phyloP scores from a whole-genome alignment of 1,140 invertebrate genomes.

The Zaprionus africanus region DNA sequence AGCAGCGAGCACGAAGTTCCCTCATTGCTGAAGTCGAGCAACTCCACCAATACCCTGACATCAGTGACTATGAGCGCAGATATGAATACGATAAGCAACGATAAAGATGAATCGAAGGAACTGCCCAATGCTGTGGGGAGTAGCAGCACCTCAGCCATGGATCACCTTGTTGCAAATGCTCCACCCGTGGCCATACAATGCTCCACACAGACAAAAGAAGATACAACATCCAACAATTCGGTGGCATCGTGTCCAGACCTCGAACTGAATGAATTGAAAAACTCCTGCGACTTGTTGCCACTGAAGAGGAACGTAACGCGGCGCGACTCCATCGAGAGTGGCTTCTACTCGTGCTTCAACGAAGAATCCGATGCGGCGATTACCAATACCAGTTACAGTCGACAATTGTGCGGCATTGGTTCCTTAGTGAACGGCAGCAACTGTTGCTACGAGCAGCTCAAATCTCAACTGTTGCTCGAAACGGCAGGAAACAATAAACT shows the following conservation, averaged over 20 bases:
- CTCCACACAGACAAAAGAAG: slow-evolving; percentile 37
- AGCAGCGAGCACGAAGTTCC: slow-evolving; percentile 47
- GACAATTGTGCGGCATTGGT: slow-evolving; percentile 62
- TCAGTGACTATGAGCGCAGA: slow-evolving; percentile 35
- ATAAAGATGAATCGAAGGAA: slow-evolving; percentile 53
- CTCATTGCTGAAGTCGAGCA: slow-evolving; percentile 47
- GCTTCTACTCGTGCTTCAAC: slow-evolving; percentile 93
- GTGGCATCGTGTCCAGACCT: slow-evolving; percentile 57
- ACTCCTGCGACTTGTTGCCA: slow-evolving; percentile 62
- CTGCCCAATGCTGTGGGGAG: slow-evolving; percentile 18
- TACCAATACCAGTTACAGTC: slow-evolving; percentile 64
- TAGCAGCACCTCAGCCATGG: slow-evolving; percentile 17
- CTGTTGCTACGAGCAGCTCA: slow-evolving; percentile 78
- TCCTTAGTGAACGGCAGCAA: slow-evolving; percentile 57
- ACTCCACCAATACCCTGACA: slow-evolving; percentile 51
- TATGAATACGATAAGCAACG: slow-evolving; percentile 48
- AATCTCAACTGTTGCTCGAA: slow-evolving; percentile 85
- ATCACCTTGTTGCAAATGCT: slow-evolving; percentile 33
- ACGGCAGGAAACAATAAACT: slow-evolving; percentile 76
- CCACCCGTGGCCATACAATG: slow-evolving; percentile 17
- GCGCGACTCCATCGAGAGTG: slow-evolving; percentile 94
- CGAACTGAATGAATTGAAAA: slow-evolving; percentile 66
- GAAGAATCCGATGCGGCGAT: slow-evolving; percentile 87
- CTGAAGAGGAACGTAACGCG: slow-evolving; percentile 85
- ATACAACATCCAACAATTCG: slow-evolving; percentile 45